phyloP scores from a whole-genome alignment of 2,113 vertebrate species.

The Peromyscus californicus region DNA sequence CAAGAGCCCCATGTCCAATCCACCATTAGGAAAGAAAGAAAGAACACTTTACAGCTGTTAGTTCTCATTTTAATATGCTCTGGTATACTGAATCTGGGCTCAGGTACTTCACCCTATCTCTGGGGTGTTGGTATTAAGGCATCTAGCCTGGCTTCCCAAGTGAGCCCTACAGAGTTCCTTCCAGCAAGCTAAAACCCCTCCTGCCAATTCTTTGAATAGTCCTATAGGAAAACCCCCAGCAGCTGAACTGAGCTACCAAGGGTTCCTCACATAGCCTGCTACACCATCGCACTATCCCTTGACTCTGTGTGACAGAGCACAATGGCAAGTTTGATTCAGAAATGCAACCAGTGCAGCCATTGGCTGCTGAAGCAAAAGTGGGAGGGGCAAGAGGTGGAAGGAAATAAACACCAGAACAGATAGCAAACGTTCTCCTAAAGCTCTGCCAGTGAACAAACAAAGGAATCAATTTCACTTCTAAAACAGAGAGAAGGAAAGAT shows the following conservation, averaged over 20 bases:
- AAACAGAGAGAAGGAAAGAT: constrained; percentile 5
- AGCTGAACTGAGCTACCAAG: neutral
- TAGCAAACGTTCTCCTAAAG: neutral
- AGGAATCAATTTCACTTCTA: neutral
- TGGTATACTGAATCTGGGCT: neutral
- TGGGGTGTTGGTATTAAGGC: fast-evolving
- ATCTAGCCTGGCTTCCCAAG: neutral
- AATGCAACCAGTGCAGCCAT: neutral
- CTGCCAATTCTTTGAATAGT: neutral
- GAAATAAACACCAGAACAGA: neutral
- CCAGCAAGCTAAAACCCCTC: neutral
- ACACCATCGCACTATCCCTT: neutral
- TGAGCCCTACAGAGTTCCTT: neutral
- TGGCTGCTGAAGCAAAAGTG: neutral
- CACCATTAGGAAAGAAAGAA: neutral
- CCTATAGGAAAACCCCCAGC: neutral
- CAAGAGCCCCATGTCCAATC: neutral
- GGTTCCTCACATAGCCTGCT: neutral
- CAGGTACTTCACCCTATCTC: neutral
- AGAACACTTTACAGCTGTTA: neutral
- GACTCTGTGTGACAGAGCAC: neutral
- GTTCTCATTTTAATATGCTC: neutral
- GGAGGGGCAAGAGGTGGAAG: neutral
- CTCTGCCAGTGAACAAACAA: neutral
- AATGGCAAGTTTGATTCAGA: neutral